Conservation (phyloP, 2,113 vertebrate species). For the Larimichthys crocea region DNA sequence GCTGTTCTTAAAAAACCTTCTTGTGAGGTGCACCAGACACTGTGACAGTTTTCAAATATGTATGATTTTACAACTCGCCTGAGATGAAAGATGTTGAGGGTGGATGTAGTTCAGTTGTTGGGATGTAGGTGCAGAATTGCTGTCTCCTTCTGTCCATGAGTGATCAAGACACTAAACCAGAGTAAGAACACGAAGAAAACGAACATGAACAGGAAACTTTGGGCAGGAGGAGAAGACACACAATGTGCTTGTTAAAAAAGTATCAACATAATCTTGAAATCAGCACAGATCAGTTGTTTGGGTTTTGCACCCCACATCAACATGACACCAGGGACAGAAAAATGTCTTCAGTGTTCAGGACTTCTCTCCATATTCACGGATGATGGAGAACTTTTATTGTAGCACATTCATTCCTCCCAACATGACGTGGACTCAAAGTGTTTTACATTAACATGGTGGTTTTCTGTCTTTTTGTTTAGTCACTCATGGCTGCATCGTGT, state of each 20-base stretch:
- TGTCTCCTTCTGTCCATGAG: not conserved
- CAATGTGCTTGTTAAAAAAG: no score
- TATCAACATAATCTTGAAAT: not conserved
- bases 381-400: not conserved
- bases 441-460: not conserved
- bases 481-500: conserved; percentile 99
- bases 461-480: conserved; percentile 86
- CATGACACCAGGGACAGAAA: not conserved
- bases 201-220: not conserved
- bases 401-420: not conserved
- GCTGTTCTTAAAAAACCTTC: no score
- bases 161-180: not conserved
- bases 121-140: no score
- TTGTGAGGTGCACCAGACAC: no score
- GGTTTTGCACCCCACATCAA: not conserved
- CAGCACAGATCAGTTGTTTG: not conserved
- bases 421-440: not conserved
- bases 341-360: not conserved
- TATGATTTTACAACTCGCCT: no score
- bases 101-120: no score
- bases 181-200: not conserved
- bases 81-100: no score
- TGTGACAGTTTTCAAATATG: no score
- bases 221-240: no score
- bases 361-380: not conserved